Base-by-base conservation (phyloP, 2,113 vertebrate species). In the Sitta europaea region DNA sequence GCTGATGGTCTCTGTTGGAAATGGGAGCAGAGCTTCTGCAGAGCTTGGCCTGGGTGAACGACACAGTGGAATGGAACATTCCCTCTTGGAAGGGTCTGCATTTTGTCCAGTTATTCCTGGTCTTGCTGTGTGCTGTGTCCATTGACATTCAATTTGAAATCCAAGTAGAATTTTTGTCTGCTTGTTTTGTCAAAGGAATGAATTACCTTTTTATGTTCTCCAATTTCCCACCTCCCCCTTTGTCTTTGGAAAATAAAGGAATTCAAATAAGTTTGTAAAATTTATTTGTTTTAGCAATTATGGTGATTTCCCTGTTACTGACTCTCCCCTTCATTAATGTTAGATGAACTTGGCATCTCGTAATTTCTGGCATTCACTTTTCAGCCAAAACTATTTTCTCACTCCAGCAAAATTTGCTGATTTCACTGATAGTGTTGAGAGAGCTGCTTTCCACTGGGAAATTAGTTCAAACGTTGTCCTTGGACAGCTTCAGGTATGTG, bases 321-420 rank as follows among this genome's bases (percentile, higher is more conserved):
- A 62, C 51, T 92, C 61, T 15, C n/a, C 38, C 22, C 23, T 38
- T 95, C 67, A 53, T 95, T 96, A 88, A 91, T 53, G 45, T 95
- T 92, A 74, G 54, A 88, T 91, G 74, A 89, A 93, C 79, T 95
- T 95, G 86, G 77, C 86, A 95, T 92, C 50, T 80, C 29, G 42
- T 91, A 93, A 96, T 95, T 96, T 89, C 70, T 84, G 57, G n/a
- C 40, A 86, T 85, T 89, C 1, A 5, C 31, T 97, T 96, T 92
- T 61, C 70, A 95, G 72, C 89, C 91, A 90, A 51, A 87, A 50
- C 50, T 83, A 38, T 55, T 71, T 85, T 76, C 58, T 91, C 59
- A 72, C 82, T 93, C 28, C 43, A 73, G 87, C 31, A 59, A 70
- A 96, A 95, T 22, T 77, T 90, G 74, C 73, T 90, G 88, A 94